Conservation (phyloP, 2,113 vertebrate genomes). For the Burhinus bistriatus region DNA sequence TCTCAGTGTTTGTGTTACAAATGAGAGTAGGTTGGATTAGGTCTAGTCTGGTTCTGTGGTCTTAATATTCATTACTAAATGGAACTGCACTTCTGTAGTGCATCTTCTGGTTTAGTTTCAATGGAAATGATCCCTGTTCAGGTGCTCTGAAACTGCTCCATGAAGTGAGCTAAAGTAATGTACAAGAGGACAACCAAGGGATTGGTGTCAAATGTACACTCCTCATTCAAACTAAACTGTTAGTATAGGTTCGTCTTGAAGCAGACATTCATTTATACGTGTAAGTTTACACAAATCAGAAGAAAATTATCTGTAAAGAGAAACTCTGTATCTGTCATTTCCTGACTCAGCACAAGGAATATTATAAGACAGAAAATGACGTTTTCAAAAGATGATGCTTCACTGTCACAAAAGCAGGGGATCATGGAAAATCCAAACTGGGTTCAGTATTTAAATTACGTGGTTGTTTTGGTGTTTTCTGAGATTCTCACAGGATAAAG, state of each 20-base stretch:
- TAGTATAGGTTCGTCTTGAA: background rate
- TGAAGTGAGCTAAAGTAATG: background rate
- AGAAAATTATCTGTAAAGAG: background rate
- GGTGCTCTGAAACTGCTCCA: background rate
- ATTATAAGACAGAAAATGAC: background rate
- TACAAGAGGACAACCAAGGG: background rate
- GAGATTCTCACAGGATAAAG: background rate
- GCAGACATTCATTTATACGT: background rate
- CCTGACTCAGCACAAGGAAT: background rate
- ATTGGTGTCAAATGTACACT: rapidly evolving
- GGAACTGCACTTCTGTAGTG: background rate
- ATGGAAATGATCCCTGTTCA: background rate
- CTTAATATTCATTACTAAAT: background rate
- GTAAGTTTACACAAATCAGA: background rate
- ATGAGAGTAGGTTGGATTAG: background rate
- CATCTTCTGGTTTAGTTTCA: background rate
- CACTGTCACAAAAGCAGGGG: background rate
- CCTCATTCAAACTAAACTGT: background rate
- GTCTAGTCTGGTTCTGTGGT: background rate
- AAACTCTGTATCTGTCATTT: background rate
- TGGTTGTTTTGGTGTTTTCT: background rate
- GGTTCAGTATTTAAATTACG: background rate
- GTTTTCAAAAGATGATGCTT: background rate
- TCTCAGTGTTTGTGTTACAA: background rate
- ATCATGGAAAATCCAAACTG: background rate